Percentiles rank a stretch among this genome's conserved stretches.
Conservation (phyloP, 1,140 invertebrate species). For the Halesus radiatus region DNA sequence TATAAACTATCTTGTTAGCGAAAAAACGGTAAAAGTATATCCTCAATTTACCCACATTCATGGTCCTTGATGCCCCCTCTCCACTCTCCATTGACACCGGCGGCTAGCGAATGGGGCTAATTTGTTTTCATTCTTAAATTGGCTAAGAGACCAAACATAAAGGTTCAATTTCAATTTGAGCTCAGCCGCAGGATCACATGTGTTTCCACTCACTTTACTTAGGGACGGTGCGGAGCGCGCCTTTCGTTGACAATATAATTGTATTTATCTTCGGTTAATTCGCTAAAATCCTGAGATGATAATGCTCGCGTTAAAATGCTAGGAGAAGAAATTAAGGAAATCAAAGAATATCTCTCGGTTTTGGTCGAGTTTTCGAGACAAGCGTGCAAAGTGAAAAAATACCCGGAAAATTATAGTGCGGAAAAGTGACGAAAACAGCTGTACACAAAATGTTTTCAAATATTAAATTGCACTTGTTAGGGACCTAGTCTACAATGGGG, state of each 20-base stretch:
- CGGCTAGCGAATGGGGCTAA: slow-evolving; percentile 55
- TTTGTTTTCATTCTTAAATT: slow-evolving; percentile 59
- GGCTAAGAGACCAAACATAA: slow-evolving; percentile 56
- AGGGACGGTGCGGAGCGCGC: slow-evolving; percentile 12
- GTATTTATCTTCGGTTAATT: slow-evolving; percentile 4
- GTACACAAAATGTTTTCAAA: slow-evolving; percentile 15
- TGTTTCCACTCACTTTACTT: slow-evolving; percentile 50
- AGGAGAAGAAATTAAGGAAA: slow-evolving; percentile 9
- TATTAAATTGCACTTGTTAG: not conserved
- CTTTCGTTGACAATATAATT: slow-evolving; percentile 8
- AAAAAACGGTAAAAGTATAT: slow-evolving; percentile 35
- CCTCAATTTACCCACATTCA: slow-evolving; percentile 48
- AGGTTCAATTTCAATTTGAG: slow-evolving; percentile 57
- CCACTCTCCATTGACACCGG: slow-evolving; percentile 40
- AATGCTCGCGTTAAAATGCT: slow-evolving; percentile 39
- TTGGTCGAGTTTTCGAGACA: not conserved
- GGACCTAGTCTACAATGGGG: slow-evolving; percentile 28
- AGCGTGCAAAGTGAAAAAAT: slow-evolving; percentile 13
- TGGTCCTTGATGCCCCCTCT: slow-evolving; percentile 40
- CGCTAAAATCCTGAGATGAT: not conserved
- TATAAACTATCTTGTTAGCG: not conserved
- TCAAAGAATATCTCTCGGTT: not conserved
- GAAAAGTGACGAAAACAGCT: slow-evolving; percentile 15
- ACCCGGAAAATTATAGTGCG: not conserved
- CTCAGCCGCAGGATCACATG: slow-evolving; percentile 53